These are phyloP conservation scores for Actenoides hombroni DNA, from an alignment of 2,113 vertebrate species.

Conservation along the genomic window DNA sequence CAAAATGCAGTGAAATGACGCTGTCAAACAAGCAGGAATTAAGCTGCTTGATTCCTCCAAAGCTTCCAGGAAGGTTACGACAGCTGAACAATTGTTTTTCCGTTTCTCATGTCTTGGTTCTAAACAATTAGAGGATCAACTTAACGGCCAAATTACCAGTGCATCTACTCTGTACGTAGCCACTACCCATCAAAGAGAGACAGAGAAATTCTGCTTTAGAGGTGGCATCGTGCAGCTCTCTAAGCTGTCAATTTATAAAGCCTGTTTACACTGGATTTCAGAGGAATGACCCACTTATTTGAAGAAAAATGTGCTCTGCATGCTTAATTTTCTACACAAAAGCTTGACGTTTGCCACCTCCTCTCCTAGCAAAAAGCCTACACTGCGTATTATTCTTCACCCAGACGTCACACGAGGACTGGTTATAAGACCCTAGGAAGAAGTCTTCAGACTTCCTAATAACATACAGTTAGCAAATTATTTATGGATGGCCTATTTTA, in stretches of 20 bases:
- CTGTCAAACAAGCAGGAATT: not conserved
- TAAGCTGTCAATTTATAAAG: not conserved
- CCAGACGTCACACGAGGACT: not conserved
- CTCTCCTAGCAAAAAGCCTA: not conserved
- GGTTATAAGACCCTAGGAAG: not conserved
- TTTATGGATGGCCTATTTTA: not conserved
- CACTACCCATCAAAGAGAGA: not conserved
- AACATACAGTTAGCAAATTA: not conserved
- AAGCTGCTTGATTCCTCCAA: not conserved
- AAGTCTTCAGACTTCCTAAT: not conserved
- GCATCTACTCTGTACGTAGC: not conserved
- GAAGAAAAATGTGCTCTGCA: not conserved
- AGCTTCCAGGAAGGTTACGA: not conserved
- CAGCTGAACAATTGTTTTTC: not conserved
- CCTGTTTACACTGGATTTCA: not conserved
- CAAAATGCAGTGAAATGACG: not conserved
- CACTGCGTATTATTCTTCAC: not conserved
- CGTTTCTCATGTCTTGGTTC: not conserved
- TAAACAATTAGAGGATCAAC: not conserved
- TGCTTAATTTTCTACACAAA: not conserved
- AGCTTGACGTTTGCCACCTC: not conserved
- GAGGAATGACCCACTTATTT: constrained; percentile 12
- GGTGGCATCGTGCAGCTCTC: not conserved
- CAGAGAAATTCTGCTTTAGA: not conserved
- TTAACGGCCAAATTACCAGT: not conserved